Evolutionary conservation across 2,888 invertebrate genomes (phyloP).

Genomic region (Cheilosia vulpina): DNA sequence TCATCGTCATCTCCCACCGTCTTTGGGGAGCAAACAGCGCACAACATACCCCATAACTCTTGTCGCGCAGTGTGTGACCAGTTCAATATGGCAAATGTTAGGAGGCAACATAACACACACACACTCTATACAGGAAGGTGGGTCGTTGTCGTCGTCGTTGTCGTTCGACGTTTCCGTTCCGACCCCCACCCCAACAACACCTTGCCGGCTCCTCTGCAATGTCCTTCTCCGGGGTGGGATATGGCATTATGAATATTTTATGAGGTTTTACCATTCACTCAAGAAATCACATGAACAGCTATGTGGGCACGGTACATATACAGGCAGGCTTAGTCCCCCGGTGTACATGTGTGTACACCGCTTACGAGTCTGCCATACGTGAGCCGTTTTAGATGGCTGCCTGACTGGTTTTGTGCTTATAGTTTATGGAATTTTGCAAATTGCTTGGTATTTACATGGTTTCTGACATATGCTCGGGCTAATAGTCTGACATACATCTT

Average conservation of each 20-base stretch:
- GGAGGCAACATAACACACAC: conserved; percentile 35
- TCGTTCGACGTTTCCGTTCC: conserved; percentile 26
- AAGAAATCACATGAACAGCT: conserved; percentile 73
- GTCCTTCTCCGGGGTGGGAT: conserved; percentile 33
- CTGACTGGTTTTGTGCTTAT: conserved; percentile 66
- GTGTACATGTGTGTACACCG: conserved; percentile 29
- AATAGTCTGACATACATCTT: conserved; percentile 71
- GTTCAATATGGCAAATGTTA: conserved; percentile 72
- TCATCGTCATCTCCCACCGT: conserved; percentile 41
- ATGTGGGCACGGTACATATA: conserved; percentile 12
- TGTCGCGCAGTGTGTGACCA: conserved; percentile 71
- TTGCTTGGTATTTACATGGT: conserved; percentile 74
- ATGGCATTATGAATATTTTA: conserved; percentile 75
- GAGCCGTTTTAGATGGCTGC: conserved; percentile 62
- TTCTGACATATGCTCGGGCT: conserved; percentile 73
- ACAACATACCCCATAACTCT: conserved; percentile 39
- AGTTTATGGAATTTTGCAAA: conserved; percentile 75
- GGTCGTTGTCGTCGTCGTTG: conserved; percentile 11
- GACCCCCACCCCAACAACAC: conserved; percentile 1
- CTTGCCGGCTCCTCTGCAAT: conserved; percentile 9
- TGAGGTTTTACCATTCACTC: conserved; percentile 72
- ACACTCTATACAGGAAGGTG: conserved; percentile 41
- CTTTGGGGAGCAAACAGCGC: conserved; percentile 27
- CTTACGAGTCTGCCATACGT: conserved; percentile 26
- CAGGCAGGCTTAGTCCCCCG: conserved; percentile 5